A percentile compares a stretch with the other conserved stretches of the same genome.
Evolutionary conservation across 2,797 vertebrate species (phyloP).

Genomic region (Harpagifer antarcticus): DNA sequence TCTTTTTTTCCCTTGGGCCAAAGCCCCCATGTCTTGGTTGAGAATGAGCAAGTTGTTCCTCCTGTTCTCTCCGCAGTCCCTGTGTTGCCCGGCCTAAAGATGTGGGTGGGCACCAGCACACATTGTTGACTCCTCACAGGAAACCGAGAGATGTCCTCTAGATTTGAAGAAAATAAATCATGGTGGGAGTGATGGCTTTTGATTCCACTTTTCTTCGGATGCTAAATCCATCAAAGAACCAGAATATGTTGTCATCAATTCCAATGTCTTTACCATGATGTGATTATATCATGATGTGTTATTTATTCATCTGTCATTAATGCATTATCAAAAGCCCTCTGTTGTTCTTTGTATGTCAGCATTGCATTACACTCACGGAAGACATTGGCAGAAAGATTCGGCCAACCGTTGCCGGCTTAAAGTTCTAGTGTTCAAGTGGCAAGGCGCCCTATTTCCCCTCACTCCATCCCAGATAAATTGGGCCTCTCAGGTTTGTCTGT

Average conservation of each 20-base stretch:
- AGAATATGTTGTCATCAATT: slow-evolving; percentile 6
- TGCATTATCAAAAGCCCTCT: slow-evolving; percentile 49
- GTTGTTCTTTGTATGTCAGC: slow-evolving; percentile 62
- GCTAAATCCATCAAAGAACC: background rate
- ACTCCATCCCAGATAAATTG: slow-evolving; percentile 80
- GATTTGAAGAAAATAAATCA: slow-evolving; percentile 15
- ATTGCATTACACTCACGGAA: slow-evolving; percentile 74
- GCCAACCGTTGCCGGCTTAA: slow-evolving; percentile 78
- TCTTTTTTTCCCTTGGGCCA: slow-evolving; percentile 78
- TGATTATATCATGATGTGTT: slow-evolving; percentile 8
- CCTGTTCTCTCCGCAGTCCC: slow-evolving; percentile 72
- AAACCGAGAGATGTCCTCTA: slow-evolving; percentile 48
- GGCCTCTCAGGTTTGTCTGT: slow-evolving; percentile 85
- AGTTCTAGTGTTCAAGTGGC: slow-evolving; percentile 83
- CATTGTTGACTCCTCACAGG: slow-evolving; percentile 57
- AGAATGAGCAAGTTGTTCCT: slow-evolving; percentile 87
- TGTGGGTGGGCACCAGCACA: slow-evolving; percentile 75
- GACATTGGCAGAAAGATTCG: slow-evolving; percentile 72
- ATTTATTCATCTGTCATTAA: slow-evolving; percentile 36
- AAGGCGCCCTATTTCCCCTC: slow-evolving; percentile 82
- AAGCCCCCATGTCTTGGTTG: slow-evolving; percentile 81
- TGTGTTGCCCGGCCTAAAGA: slow-evolving; percentile 65
- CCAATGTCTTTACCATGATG: background rate
- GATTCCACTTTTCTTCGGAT: slow-evolving; percentile 5
- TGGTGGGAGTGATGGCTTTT: slow-evolving; percentile 26